phyloP scores from a whole-genome alignment of 2,797 vertebrate genomes.

The Balearica regulorum region DNA sequence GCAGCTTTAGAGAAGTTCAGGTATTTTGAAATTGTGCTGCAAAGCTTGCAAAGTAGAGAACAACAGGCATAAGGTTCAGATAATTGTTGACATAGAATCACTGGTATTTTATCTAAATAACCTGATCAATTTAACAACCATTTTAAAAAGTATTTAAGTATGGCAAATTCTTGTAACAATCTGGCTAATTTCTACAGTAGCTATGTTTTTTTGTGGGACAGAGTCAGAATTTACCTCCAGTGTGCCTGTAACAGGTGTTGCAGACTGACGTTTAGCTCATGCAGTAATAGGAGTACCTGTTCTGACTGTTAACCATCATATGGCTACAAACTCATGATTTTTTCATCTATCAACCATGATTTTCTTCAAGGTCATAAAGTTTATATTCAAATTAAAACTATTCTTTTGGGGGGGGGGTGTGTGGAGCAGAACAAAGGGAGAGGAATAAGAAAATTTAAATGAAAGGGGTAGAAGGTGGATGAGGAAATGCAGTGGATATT shows the following conservation, averaged over 20 bases:
- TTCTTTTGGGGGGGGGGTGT: fast-evolving
- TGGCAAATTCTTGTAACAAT: neutral
- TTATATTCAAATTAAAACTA: neutral
- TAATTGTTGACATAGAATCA: neutral
- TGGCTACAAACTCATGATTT: neutral
- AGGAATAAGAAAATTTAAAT: neutral
- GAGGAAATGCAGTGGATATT: neutral
- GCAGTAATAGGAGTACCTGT: neutral
- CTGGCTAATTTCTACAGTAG: neutral
- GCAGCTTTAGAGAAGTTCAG: neutral
- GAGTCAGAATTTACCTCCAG: neutral
- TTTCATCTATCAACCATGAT: neutral
- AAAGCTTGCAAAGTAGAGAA: neutral
- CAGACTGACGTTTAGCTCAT: neutral
- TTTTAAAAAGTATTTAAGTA: neutral
- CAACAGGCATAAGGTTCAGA: neutral
- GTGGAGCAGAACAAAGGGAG: neutral
- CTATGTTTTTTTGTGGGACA: fast-evolving
- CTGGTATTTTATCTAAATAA: neutral
- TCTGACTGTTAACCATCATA: neutral
- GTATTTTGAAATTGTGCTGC: neutral
- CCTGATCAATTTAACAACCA: neutral
- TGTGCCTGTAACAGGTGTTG: neutral
- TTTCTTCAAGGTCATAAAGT: neutral
- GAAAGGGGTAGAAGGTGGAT: neutral